Conservation (phyloP, 2,113 vertebrate species). For the Mobula hypostoma region DNA sequence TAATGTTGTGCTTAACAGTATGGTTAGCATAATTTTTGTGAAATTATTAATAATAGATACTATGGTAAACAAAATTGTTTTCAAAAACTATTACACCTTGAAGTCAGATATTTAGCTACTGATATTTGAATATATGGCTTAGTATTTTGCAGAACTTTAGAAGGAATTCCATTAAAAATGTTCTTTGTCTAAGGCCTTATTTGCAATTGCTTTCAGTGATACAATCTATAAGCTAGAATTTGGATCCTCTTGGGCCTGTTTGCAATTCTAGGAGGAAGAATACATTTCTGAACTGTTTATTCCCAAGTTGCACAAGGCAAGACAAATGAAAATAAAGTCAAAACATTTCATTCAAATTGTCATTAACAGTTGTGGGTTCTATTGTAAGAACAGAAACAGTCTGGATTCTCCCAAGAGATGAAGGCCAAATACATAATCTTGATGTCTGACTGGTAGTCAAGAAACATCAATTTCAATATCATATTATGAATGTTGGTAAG, state of each 20-base stretch:
- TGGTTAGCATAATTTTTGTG: no score
- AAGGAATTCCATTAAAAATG: neutral
- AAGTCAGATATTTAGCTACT: neutral
- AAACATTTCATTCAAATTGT: neutral
- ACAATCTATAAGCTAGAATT: neutral
- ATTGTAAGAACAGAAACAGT: neutral
- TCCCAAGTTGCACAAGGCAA: neutral
- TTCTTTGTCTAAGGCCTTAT: neutral
- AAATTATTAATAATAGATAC: neutral
- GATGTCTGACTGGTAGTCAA: neutral
- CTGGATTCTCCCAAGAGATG: neutral
- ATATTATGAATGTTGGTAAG: neutral
- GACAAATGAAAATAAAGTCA: neutral
- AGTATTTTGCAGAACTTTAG: neutral
- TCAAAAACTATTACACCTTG: neutral
- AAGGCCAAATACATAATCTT: neutral
- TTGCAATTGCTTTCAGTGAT: neutral
- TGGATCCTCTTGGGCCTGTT: neutral
- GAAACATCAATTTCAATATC: conserved; percentile 2
- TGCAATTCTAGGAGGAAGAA: neutral
- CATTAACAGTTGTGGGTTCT: neutral
- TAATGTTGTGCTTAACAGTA: no score
- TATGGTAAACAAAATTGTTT: neutral
- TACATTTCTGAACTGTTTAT: neutral
- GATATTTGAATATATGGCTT: conserved; percentile 13